Evolutionary conservation across 2,797 vertebrate genomes (phyloP).

Genomic region (Jordanella pulchra): DNA sequence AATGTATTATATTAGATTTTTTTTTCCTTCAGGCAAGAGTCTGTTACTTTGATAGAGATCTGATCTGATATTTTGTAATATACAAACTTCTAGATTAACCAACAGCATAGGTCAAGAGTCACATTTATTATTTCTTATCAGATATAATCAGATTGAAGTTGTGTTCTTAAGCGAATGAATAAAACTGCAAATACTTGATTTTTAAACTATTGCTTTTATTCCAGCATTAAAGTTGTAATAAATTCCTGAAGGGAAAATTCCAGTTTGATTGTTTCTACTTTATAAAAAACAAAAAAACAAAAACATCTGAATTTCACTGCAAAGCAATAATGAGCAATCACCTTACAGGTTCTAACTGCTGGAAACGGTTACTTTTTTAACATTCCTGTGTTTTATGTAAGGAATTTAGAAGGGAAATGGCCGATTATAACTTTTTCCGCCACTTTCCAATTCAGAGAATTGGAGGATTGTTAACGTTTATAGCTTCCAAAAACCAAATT

Average conservation of each 20-base stretch:
- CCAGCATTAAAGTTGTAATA: neutral
- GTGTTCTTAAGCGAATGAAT: neutral
- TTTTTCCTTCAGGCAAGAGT: neutral
- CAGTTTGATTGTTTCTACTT: neutral
- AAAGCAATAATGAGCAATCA: constrained; percentile 4
- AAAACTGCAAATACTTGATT: neutral
- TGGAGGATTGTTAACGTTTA: neutral
- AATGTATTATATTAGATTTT: neutral
- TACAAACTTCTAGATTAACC: neutral
- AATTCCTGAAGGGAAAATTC: neutral
- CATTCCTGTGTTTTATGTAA: constrained; percentile 11
- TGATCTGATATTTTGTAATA: neutral
- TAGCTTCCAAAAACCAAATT: neutral
- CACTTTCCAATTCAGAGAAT: neutral
- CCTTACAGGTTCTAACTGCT: constrained; percentile 6
- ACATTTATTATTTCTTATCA: neutral
- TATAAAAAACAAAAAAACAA: neutral
- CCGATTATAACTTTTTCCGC: neutral
- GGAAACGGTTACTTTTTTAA: constrained; percentile 20
- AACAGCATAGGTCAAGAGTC: neutral
- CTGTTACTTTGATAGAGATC: neutral
- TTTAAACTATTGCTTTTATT: neutral
- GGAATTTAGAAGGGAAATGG: neutral
- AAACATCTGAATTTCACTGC: constrained; percentile 7
- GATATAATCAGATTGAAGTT: neutral